Evolutionary conservation across 2,888 invertebrate species (phyloP).

Genomic region (Neuroscelio doddi): DNA sequence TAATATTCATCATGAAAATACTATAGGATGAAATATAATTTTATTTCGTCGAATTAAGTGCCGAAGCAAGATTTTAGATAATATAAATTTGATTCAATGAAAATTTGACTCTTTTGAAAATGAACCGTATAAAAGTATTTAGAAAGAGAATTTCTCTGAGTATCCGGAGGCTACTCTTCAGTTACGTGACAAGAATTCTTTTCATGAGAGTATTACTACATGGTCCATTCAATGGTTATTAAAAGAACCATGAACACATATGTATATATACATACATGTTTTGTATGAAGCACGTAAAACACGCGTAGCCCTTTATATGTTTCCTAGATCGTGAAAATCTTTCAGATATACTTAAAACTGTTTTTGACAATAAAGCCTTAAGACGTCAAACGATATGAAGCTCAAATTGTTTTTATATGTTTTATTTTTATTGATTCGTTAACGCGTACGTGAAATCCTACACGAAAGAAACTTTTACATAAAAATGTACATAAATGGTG

Average conservation of each 20-base stretch:
- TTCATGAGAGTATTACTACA: conserved; percentile 30
- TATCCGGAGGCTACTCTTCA: conserved; percentile 53
- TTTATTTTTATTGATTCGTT: not conserved
- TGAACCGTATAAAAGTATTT: conserved; percentile 17
- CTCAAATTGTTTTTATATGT: too few relatives aligned
- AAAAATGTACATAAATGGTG: too few relatives aligned
- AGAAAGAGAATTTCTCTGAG: conserved; percentile 29
- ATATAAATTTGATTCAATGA: conserved; percentile 29
- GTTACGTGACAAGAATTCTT: conserved; percentile 54
- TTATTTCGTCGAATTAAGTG: conserved; percentile 9
- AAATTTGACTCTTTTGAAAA: conserved; percentile 11
- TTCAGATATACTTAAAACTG: not conserved
- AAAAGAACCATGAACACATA: conserved; percentile 15
- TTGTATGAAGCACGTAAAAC: conserved; percentile 19
- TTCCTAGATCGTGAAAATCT: conserved; percentile 16
- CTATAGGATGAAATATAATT: too few relatives aligned
- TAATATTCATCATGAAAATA: too few relatives aligned
- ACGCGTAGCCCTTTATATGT: conserved; percentile 12
- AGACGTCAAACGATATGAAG: too few relatives aligned
- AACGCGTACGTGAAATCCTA: too few relatives aligned
- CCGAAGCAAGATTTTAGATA: conserved; percentile 17
- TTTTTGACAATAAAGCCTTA: too few relatives aligned
- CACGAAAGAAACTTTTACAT: too few relatives aligned
- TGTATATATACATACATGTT: conserved; percentile 13
- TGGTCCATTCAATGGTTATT: conserved; percentile 16